Conservation (phyloP, 2,888 invertebrate species). For the Litoditis marina region DNA sequence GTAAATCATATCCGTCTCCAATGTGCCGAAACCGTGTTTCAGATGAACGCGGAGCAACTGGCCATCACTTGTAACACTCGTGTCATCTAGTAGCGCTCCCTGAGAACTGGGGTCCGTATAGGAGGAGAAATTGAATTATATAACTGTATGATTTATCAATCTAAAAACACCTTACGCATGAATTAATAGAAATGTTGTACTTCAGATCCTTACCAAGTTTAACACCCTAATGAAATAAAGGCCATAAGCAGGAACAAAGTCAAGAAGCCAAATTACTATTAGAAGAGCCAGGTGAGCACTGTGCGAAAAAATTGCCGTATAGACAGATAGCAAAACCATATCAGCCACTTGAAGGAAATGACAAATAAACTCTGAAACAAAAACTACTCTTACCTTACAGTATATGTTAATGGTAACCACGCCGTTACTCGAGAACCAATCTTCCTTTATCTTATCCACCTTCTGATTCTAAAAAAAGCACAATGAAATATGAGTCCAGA, state of each 20-base stretch:
- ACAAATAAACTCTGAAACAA: no score
- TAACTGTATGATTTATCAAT: no score
- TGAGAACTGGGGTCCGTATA: no score
- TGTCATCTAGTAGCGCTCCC: conserved; percentile 77
- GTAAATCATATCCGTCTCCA: conserved; percentile 42
- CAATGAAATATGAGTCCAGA: no score
- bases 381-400: conserved; percentile 37
- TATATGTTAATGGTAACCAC: conserved; percentile 55
- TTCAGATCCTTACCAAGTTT: no score
- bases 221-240: no score
- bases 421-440: conserved; percentile 57
- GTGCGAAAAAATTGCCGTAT: no score
- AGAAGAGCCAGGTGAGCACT: no score
- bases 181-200: no score
- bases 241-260: not conserved
- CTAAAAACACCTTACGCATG: not conserved
- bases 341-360: no score
- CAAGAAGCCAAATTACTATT: not conserved
- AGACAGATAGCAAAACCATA: no score
- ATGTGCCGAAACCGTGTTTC: conserved; percentile 52
- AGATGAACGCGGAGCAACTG: conserved; percentile 65
- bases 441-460: conserved; percentile 55
- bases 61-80: conserved; percentile 78
- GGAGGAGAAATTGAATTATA: not conserved
- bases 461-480: conserved; percentile 47